These are phyloP conservation scores for Loripinus fragilis DNA, from an alignment of 2,888 invertebrate species.

Conservation along the genomic window DNA sequence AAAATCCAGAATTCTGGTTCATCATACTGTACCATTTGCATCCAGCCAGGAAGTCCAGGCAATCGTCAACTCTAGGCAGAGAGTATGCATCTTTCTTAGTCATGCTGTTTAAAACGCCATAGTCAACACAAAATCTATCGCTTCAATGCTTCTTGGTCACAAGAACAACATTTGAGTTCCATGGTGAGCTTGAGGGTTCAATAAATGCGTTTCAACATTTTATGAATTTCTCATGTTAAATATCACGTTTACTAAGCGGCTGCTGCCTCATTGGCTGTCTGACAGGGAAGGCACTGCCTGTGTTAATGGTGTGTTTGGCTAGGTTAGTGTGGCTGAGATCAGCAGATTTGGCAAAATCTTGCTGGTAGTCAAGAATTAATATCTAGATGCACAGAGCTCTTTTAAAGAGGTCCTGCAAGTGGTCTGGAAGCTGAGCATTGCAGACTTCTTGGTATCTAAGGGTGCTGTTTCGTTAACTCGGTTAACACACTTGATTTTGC, in stretches of 20 bases:
- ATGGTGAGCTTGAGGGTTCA: slow-evolving; percentile 42
- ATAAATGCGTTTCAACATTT: slow-evolving; percentile 49
- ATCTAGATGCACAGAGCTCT: slow-evolving; percentile 8
- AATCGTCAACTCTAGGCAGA: slow-evolving; percentile 58
- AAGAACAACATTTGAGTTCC: slow-evolving; percentile 51
- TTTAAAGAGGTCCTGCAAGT: slow-evolving; percentile 6
- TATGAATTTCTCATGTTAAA: slow-evolving; percentile 30
- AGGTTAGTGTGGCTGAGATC: slow-evolving; percentile 12
- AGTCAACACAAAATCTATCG: slow-evolving; percentile 49
- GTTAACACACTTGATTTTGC: neutral
- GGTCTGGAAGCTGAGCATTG: slow-evolving; percentile 1
- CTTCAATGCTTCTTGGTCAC: slow-evolving; percentile 48
- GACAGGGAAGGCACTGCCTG: slow-evolving; percentile 34
- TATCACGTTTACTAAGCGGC: slow-evolving; percentile 31
- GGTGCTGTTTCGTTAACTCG: neutral
- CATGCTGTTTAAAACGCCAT: slow-evolving; percentile 54
- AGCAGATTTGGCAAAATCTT: slow-evolving; percentile 12
- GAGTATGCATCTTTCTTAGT: slow-evolving; percentile 61
- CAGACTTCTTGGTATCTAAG: neutral
- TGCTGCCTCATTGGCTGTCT: slow-evolving; percentile 33
- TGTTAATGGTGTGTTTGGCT: slow-evolving; percentile 35
- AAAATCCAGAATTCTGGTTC: slow-evolving; percentile 64
- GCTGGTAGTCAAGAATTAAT: slow-evolving; percentile 2
- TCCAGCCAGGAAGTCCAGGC: slow-evolving; percentile 48
- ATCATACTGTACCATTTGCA: slow-evolving; percentile 47